Percentiles rank a stretch among this genome's conserved stretches.
These are phyloP conservation scores for Aplochiton taeniatus DNA, from an alignment of 2,797 vertebrate genomes.

Conservation along the genomic window DNA sequence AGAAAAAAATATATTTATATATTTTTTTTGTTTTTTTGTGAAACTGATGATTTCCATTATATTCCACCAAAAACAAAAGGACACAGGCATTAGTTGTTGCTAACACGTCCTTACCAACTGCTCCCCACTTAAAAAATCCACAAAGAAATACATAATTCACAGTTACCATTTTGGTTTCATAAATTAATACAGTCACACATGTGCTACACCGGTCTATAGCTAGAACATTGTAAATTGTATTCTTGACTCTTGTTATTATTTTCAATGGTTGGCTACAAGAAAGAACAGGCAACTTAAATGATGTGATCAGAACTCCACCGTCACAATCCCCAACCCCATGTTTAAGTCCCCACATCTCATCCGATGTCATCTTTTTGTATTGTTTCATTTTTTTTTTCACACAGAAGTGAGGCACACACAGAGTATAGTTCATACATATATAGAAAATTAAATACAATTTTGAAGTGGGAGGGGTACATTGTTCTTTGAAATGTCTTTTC, in stretches of 20 bases:
- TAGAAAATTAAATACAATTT: conserved; percentile 71
- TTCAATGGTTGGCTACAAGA: conserved; percentile 86
- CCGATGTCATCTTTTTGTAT: conserved; percentile 65
- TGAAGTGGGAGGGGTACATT: conserved; percentile 54
- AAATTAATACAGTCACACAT: conserved; percentile 90
- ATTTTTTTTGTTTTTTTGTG: conserved; percentile 70
- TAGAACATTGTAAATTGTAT: conserved; percentile 86
- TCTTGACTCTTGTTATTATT: conserved; percentile 80
- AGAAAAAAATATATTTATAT: conserved; percentile 87
- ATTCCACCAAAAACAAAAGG: conserved; percentile 76
- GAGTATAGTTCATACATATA: conserved; percentile 83
- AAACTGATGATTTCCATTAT: conserved; percentile 78
- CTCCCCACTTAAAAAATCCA: conserved; percentile 77
- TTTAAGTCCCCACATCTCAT: conserved; percentile 38
- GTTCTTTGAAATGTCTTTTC: conserved; percentile 62
- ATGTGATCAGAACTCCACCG: conserved; percentile 78
- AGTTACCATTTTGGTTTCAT: conserved; percentile 90
- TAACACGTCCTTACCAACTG: conserved; percentile 57
- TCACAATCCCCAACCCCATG: conserved; percentile 55
- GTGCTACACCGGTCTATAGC: conserved; percentile 88
- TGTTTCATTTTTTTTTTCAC: conserved; percentile 73
- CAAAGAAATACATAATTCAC: conserved; percentile 88
- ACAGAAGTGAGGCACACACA: conserved; percentile 85
- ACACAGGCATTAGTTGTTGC: conserved; percentile 67
- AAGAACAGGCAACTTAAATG: conserved; percentile 85